Evolutionary conservation across 2,888 invertebrate species (phyloP).

Genomic region (Thymelicus sylvestris): DNA sequence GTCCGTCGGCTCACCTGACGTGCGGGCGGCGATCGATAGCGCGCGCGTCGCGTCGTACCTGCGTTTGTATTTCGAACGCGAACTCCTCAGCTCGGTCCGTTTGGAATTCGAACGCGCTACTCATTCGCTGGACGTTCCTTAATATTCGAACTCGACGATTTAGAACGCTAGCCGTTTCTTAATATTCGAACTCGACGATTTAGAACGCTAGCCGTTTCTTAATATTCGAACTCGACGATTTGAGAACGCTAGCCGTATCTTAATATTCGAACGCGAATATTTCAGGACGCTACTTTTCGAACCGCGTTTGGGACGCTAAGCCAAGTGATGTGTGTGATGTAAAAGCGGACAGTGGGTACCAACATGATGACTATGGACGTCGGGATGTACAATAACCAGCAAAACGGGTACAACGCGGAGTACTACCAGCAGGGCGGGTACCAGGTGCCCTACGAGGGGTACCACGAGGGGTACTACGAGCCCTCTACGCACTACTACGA

Average conservation of each 20-base stretch:
- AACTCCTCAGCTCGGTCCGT: slow-evolving; percentile 53
- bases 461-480: slow-evolving; percentile 78
- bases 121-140: slow-evolving; percentile 7
- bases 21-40: slow-evolving; percentile 69
- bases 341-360: slow-evolving; percentile 68
- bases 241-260: neutral
- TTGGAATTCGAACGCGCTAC: slow-evolving; percentile 41
- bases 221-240: neutral
- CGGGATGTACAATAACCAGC: slow-evolving; percentile 90
- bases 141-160: neutral
- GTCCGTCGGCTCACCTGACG: slow-evolving; percentile 71
- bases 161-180: neutral
- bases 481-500: slow-evolving; percentile 82
- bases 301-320: neutral
- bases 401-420: slow-evolving; percentile 82
- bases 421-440: slow-evolving; percentile 82
- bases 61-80: slow-evolving; percentile 51
- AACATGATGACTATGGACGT: slow-evolving; percentile 93
- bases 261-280: neutral
- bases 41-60: slow-evolving; percentile 47
- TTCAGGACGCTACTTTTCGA: slow-evolving; percentile 8
- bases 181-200: no score
- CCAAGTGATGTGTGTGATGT: slow-evolving; percentile 77
- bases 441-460: slow-evolving; percentile 74
- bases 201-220: neutral